Evolutionary conservation across 2,797 vertebrate species (phyloP), one percentile per base, ranked within the genome.

Genomic region (Microctenopoma lineatum): DNA sequence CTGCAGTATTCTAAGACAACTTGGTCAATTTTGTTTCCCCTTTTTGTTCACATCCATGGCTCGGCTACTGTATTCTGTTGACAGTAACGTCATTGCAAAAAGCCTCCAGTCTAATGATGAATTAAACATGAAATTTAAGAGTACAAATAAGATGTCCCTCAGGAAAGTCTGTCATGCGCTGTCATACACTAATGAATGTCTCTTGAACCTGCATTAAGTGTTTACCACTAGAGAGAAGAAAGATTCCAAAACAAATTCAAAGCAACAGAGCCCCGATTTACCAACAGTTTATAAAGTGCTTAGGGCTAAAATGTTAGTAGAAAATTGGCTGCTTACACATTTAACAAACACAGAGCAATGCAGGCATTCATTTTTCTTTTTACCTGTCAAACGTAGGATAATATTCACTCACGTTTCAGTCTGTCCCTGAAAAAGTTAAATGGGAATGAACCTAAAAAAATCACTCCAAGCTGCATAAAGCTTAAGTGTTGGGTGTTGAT

Each of bases 41-140:
- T 77, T 60, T 46, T 58, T 29, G 62, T 39, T 48, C 21, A 21
- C 21, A 61, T 81, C 74, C 63, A 53, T 74, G 29, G 57, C 67
- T 47, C 18, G 34, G 57, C 67, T 53, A 25, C 53, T 57, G 54
- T 68, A 55, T 66, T 69, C 51, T 71, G 66, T 79, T 70, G 76
- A 75, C 75, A 65, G 66, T 16, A 47, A 34, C 61, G 44, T 26
- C 57, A 16, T 55, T 67, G 66, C 36, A 56, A 77, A 87, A 65
- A 48, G 76, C 83, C 80, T 75, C 54, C 34, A 47, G 70, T 75
- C 51, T 74, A 57, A 80, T 54, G 32, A 87, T 86, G 68, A 88
- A 87, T 87, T 84, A 87, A 87, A 88, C 75, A 86, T 86, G 79
- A 79, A 81, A 86, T 86, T 77, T 83, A 79, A 84, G 55, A 80